Conservation (phyloP, 2,888 invertebrate species). For the Volucella zonaria region DNA sequence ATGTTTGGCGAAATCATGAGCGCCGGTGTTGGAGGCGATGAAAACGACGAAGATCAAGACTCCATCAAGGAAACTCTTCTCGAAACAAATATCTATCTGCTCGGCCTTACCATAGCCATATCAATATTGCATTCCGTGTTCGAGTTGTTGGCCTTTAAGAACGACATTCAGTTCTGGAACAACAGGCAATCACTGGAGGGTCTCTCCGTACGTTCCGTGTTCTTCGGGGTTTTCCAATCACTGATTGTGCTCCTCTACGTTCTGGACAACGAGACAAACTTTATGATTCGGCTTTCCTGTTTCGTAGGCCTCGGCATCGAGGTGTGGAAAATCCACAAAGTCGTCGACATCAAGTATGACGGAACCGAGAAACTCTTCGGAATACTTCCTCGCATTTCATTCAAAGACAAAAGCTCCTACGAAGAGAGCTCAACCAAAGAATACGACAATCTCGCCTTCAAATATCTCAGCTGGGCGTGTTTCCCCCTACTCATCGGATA, state of each 20-base stretch:
- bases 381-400: conserved; percentile 89
- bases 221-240: conserved; percentile 99
- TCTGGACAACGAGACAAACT: conserved; percentile 98
- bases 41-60: conserved; percentile 94
- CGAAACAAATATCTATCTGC: conserved; percentile 97
- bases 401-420: conserved; percentile 98
- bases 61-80: conserved; percentile 95
- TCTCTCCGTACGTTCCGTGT: conserved; percentile 97
- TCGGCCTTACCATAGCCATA: conserved; percentile 94
- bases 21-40: conserved; percentile 87
- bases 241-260: conserved; percentile 97
- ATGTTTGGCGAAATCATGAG: conserved; percentile 87
- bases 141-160: conserved; percentile 99
- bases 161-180: conserved; percentile 99
- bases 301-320: conserved; percentile 97
- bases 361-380: conserved; percentile 90
- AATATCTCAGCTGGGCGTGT: conserved; percentile 97
- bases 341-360: conserved; percentile 91
- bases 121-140: conserved; percentile 98
- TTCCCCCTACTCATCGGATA: conserved; percentile 97
- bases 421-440: conserved; percentile 95
- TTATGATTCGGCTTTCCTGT: conserved; percentile 96
- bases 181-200: conserved; percentile 98
- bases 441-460: conserved; percentile 97
- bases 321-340: conserved; percentile 99